Base-by-base conservation (phyloP, 2,797 vertebrate genomes). In the Somateria mollissima region DNA sequence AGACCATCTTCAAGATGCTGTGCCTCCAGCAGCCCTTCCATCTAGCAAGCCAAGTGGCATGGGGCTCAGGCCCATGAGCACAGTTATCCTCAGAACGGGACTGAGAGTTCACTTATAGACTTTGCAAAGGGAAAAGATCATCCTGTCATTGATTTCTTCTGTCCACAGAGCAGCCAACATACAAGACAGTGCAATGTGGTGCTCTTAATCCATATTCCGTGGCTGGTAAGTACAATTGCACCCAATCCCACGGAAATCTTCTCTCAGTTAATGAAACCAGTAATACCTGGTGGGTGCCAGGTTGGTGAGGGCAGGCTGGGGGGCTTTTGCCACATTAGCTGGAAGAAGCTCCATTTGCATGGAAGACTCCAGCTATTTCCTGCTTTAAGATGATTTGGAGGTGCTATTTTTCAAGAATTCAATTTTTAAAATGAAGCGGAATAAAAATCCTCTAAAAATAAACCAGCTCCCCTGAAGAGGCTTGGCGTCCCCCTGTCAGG, bases 391-490 rank as follows among this genome's bases (percentile, higher is more conserved):
- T 78, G 84, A 19, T 84, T 45, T 72, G 79, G 58, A 95, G 54
- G 47, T 88, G 4, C 65, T 80, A 25, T 87, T 70, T 82, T 95
- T 75, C 85, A 34, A 90, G 89, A 92, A 74, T 89, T 95, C 85
- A 64, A 4, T 76, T 95, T 93, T 93, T 71, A 87, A 88, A 89
- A 72, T 77, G 54, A 6, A 43, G 64, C 67, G 72, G 22, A 27
- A 74, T 83, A 77, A 69, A 61, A 88, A 86, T 11, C 20, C 65
- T 79, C 95, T 96, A 95, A 96, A 97, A 96, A 96, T 94, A 96
- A 96, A 88, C 74, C 37, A 41, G 7, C 28, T 94, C 78, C 91
- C 92, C 85, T 95, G 94, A 84, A 94, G 95, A 92, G 79, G 74
- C 61, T 86, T 94, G 94, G 92, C 92, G 62, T 92, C 58, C 73